These are phyloP conservation scores for Venturia canescens DNA, from an alignment of 1,140 invertebrate species.

Conservation along the genomic window DNA sequence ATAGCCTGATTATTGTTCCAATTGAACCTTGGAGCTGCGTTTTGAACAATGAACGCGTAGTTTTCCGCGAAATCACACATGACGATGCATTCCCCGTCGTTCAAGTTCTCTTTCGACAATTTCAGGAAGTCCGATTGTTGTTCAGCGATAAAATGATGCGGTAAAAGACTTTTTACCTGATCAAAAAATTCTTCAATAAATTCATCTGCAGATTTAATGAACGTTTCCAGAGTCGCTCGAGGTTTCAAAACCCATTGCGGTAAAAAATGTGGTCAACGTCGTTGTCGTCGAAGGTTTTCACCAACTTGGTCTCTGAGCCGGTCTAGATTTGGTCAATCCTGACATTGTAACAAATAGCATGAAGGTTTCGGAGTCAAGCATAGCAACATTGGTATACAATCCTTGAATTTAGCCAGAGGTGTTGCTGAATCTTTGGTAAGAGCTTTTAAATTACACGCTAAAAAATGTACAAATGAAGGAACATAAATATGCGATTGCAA, in stretches of 20 bases:
- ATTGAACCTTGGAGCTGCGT: no score
- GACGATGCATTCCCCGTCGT: slow-evolving; percentile 41
- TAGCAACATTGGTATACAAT: slow-evolving; percentile 23
- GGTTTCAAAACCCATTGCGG: slow-evolving; percentile 37
- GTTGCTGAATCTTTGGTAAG: slow-evolving; percentile 31
- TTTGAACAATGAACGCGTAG: no score
- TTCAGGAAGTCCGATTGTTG: slow-evolving; percentile 50
- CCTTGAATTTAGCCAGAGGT: slow-evolving; percentile 1
- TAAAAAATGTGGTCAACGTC: slow-evolving; percentile 33
- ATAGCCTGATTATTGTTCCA: no score
- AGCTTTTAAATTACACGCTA: slow-evolving; percentile 15
- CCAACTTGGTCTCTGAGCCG: neutral
- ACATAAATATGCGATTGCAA: slow-evolving; percentile 30
- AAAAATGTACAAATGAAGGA: slow-evolving; percentile 21
- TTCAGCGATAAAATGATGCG: slow-evolving; percentile 54
- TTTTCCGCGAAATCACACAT: no score
- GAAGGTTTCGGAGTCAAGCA: slow-evolving; percentile 3
- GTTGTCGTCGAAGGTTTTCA: slow-evolving; percentile 32
- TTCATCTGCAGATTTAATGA: slow-evolving; percentile 15
- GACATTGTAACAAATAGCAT: slow-evolving; percentile 30
- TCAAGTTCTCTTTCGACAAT: slow-evolving; percentile 46
- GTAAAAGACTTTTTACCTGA: neutral
- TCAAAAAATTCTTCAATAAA: slow-evolving; percentile 46
- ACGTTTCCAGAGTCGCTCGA: slow-evolving; percentile 27
- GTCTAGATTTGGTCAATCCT: slow-evolving; percentile 2